Base-by-base conservation (phyloP, 2,113 vertebrate genomes). In the Meriones unguiculatus region DNA sequence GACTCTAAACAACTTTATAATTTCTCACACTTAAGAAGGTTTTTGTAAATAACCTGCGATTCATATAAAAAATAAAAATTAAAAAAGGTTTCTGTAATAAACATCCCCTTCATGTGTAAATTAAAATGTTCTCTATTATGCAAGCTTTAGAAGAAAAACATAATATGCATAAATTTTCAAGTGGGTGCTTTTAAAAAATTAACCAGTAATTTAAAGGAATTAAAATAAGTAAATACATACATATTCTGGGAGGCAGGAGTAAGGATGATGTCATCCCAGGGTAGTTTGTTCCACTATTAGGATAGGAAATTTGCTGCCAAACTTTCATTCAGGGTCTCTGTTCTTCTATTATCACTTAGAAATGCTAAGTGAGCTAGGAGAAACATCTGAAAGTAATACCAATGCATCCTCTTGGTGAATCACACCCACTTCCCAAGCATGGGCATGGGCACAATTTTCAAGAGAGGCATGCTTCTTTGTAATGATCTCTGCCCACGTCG, bases 191-290 rank as follows among this genome's bases (percentile, higher is more conserved):
- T 89, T 73, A 3, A 38, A 70, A 77, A 65, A 54, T 28, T 89
- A 86, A 77, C 50, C 77, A 78, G 25, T 81, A 80, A 50, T 95
- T 84, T 76, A 78, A 88, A 96, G 18, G 81, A 95, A 95, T 93
- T 90, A 24, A 32, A 77, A 92, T 91, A 95, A 54, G 25, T 59
- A 91, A 91, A 70, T 38, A 87, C 32, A 70, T 38, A 87, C n/a
- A 80, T 62, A 93, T 81, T 96, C 76, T 86, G 57, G 28, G 12
- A 96, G 24, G 8, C 35, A 25, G 32, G 14, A 57, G 2, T 77
- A 57, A 94, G 15, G 8, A 57, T 57, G 20, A 18, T 57, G 32
- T 32, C 59, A 86, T 73, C 30, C 69, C 81, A 89, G 35, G 8
- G 3, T 28, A 3, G 46, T 87, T 95, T 87, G 22, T 81, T 20